Base-by-base conservation (phyloP, 2,797 vertebrate genomes). In the Poeciliopsis gracilis region DNA sequence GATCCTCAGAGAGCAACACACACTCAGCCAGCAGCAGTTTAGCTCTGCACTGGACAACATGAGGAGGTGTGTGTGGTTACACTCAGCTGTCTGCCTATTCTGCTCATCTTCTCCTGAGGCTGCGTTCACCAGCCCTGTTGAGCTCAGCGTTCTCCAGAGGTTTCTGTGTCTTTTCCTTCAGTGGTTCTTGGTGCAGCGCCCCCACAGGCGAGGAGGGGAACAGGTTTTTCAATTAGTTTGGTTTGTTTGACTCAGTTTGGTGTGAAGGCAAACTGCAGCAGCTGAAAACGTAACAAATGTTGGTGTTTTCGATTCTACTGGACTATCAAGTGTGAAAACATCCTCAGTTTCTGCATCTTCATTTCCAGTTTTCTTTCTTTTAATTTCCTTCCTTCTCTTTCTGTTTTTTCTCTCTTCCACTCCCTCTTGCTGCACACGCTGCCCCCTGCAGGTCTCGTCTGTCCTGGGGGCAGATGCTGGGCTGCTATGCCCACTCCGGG, bases 11-110 rank as follows among this genome's bases (percentile, higher is more conserved):
- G 96, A 98, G 0, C 91, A 93, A 47, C 97, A 98, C 88, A 89
- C 95, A 9, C 93, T 98, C 36, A 91, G 96, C 88, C 95, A 93
- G 23, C 95, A 96, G 70, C 96, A 96, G 93, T 98, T 97, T 72
- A 93, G 94, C 82, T 87, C 91, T 0, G 97, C 97, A 0, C 94
- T 98, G 85, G 96, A 97, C 85, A 95, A 95, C 61, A 98, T 98
- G 97, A 95, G 97, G 90, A 97, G 97, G 93, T 94, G 49, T 4
- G 78, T 12, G 11, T 20, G 25, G 41, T 43, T 28, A 45, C 25
- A 8, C 69, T 36, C 78, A 73, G 75, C 53, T 16, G 15, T 41
- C 49, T 51, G 9, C 36, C 36, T 38, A 20, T 49, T 20, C 30
- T 6, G 2, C 20, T 23, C 1, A 16, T 25, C 28, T 30, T 43